phyloP scores from a whole-genome alignment of 2,888 invertebrate genomes.

The Dasysyrphus albostriatus region DNA sequence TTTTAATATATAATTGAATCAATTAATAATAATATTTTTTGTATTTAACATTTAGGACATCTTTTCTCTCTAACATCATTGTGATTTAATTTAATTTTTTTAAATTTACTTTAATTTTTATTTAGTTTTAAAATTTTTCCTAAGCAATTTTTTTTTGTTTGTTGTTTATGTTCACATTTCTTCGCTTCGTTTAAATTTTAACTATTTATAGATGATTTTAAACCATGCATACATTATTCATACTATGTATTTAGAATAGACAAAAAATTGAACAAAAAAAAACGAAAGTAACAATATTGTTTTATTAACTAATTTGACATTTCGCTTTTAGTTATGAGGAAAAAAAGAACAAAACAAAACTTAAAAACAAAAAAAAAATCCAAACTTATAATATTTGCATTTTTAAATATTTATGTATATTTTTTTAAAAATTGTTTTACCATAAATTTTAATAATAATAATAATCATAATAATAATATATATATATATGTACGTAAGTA shows the following conservation, averaged over 20 bases:
- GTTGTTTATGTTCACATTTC: slow-evolving; percentile 2
- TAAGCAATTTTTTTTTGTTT: slow-evolving; percentile 76
- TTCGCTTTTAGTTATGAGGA: slow-evolving; percentile 53
- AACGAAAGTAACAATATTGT: slow-evolving; percentile 11
- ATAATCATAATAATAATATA: slow-evolving; percentile 13
- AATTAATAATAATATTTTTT: slow-evolving; percentile 58
- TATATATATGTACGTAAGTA: slow-evolving; percentile 60
- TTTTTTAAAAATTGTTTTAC: slow-evolving; percentile 17
- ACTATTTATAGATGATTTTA: slow-evolving; percentile 29
- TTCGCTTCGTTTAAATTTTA: slow-evolving; percentile 76
- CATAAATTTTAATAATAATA: slow-evolving; percentile 7
- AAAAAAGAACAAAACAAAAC: slow-evolving; percentile 8
- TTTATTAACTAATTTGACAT: slow-evolving; percentile 65
- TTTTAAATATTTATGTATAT: slow-evolving; percentile 61
- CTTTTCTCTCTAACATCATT: slow-evolving; percentile 60
- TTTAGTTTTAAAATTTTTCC: slow-evolving; percentile 74
- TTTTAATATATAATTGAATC: slow-evolving; percentile 63
- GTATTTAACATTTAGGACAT: slow-evolving; percentile 74
- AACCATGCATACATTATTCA: slow-evolving; percentile 51
- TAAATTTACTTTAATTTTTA: slow-evolving; percentile 44
- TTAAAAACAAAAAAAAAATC: background rate
- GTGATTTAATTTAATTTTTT: slow-evolving; percentile 36
- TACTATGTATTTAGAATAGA: slow-evolving; percentile 13
- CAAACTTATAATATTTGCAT: slow-evolving; percentile 41
- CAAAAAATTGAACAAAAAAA: slow-evolving; percentile 6